A percentile compares a stretch with the other conserved stretches of the same genome.
phyloP scores from a whole-genome alignment of 1,140 invertebrate genomes.

The Leguminivora glycinivorella region DNA sequence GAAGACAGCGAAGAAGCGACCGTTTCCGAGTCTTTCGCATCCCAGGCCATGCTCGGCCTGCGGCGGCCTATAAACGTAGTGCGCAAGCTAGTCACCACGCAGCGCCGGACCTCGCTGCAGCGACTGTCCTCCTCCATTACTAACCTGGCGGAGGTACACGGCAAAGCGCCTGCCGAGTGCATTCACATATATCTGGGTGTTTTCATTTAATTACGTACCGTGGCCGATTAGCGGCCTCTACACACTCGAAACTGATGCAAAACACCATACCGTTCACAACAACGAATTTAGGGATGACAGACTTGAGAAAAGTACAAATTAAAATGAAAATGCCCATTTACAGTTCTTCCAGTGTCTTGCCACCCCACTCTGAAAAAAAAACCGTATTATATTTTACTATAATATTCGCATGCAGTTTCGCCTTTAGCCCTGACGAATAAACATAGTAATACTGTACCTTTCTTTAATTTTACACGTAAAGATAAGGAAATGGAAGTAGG shows the following conservation, averaged over 20 bases:
- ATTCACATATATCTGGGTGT: conserved; percentile 50
- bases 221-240: not conserved
- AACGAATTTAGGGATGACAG: not conserved
- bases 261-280: not conserved
- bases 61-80: conserved; percentile 69
- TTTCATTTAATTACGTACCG: not conserved
- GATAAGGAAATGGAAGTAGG: not conserved
- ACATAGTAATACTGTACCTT: not conserved
- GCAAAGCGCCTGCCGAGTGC: conserved; percentile 51
- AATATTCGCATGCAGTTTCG: not conserved
- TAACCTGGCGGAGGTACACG: conserved; percentile 73
- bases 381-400: not conserved
- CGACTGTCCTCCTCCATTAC: conserved; percentile 71
- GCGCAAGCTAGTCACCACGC: conserved; percentile 72
- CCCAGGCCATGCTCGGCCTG: conserved; percentile 62
- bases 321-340: not conserved
- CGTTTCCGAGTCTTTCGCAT: conserved; percentile 56
- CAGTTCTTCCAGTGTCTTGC: not conserved
- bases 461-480: not conserved
- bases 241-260: not conserved
- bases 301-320: not conserved
- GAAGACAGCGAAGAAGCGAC: conserved; percentile 61
- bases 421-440: not conserved
- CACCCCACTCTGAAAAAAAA: not conserved
- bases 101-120: conserved; percentile 70